Percentiles rank a stretch among this genome's conserved stretches.
Conservation (phyloP, 1,140 invertebrate genomes). For the Zaprionus nigranus region DNA sequence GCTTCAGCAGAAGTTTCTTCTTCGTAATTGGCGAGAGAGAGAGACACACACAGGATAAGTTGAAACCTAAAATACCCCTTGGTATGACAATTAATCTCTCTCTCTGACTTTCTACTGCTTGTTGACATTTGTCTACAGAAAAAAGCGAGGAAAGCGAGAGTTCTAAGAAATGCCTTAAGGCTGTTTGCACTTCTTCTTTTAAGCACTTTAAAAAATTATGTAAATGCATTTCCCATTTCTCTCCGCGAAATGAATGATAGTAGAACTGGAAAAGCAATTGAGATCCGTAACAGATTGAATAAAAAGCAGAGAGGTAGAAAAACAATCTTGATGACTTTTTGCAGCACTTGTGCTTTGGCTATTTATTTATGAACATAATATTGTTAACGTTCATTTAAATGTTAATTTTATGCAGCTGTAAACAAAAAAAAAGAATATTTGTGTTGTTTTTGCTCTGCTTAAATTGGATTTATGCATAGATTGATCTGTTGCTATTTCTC, state of each 20-base stretch:
- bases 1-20: neutral
- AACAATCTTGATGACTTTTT: slow-evolving; percentile 7
- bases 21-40: neutral
- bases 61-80: neutral
- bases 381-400: slow-evolving; percentile 10
- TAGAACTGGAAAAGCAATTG: neutral
- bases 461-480: neutral
- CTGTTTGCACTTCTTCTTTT: neutral
- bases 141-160: neutral
- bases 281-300: neutral
- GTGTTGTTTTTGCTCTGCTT: neutral
- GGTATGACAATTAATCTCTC: neutral
- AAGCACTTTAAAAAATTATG: slow-evolving; percentile 11
- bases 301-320: neutral
- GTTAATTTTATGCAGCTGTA: neutral
- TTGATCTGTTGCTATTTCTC: neutral
- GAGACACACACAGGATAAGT: neutral
- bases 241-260: neutral
- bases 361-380: slow-evolving; percentile 1
- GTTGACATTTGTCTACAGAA: neutral
- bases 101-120: neutral
- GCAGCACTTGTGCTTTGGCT: neutral
- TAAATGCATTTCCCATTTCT: slow-evolving; percentile 4
- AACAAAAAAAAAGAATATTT: no score
- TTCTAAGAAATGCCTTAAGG: neutral